Evolutionary conservation across 2,113 vertebrate genomes (phyloP), one percentile per base, ranked within the genome.

Genomic region (Sinocyclocheilus grahami): DNA sequence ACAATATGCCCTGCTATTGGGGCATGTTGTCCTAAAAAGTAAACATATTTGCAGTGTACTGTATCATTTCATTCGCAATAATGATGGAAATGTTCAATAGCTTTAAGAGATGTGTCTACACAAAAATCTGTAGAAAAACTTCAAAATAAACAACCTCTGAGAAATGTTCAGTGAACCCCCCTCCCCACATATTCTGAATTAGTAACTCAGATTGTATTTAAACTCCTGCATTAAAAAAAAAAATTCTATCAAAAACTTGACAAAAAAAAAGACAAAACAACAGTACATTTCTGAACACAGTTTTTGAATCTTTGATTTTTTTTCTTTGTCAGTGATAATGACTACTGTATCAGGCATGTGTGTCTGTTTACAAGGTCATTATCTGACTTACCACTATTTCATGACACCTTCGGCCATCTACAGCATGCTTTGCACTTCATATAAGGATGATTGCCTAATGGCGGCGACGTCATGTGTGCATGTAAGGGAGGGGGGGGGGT

Each of bases 281-380:
- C 42, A 24, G 42, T 14, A 1, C 22, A 48, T 48, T 75, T 75
- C 42, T 75, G 72, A 48, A 24, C 11, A 46, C 42, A 8, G 42
- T 48, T 9, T 75, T 16, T 46, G 12, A 58, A 2, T 10, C 24
- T 78, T 78, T 16, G 22, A 39, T 63, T 13, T 81, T 63, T 80
- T 65, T 22, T 27, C 18, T 79, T 14, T 39, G 20, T 39, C 33
- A 8, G 55, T 79, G 20, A 39, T 79, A 62, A 79, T 78, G 76
- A 58, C 30, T 72, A 5, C 20, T 72, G 20, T 78, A 13, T 79
- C 55, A 37, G 20, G 18, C 39, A 20, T 67, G 46, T 30, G 51
- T 76, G 58, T 71, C 46, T 83, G 74, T 72, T 42, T 58, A 60
- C 71, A 78, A 72, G 87, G 65, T 88, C 84, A 88, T 86, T 88